Evolutionary conservation across 1,140 invertebrate genomes (phyloP).

Genomic region (Theocolax elegans): DNA sequence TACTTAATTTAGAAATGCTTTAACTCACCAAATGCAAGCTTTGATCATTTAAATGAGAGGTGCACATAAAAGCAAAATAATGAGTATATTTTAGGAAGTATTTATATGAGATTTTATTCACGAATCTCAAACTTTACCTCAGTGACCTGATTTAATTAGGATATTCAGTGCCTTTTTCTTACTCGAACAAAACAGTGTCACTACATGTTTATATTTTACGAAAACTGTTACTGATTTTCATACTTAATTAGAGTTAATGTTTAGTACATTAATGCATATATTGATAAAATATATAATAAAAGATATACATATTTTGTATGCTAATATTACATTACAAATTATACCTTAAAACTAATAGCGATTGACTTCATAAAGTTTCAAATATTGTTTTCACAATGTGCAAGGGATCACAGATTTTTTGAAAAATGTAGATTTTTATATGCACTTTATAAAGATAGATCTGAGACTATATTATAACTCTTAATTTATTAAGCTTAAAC

Average conservation of each 20-base stretch:
- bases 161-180: slow-evolving; percentile 47
- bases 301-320: slow-evolving; percentile 3
- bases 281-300: slow-evolving; percentile 15
- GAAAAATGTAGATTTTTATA: slow-evolving; percentile 19
- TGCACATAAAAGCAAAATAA: slow-evolving; percentile 28
- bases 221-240: slow-evolving; percentile 14
- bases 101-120: slow-evolving; percentile 27
- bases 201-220: slow-evolving; percentile 19
- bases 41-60: slow-evolving; percentile 12
- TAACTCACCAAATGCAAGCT: background rate
- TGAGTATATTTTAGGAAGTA: slow-evolving; percentile 23
- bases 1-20: slow-evolving; percentile 5
- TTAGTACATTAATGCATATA: background rate
- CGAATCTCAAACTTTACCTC: slow-evolving; percentile 36
- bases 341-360: slow-evolving; percentile 19
- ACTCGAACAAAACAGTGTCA: slow-evolving; percentile 19
- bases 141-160: slow-evolving; percentile 42
- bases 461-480: slow-evolving; percentile 14
- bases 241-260: slow-evolving; percentile 35
- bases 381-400: slow-evolving; percentile 13
- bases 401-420: slow-evolving; percentile 9
- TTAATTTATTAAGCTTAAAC: slow-evolving; percentile 32
- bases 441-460: slow-evolving; percentile 24
- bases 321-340: slow-evolving; percentile 22
- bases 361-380: slow-evolving; percentile 1